A percentile compares a stretch with the other conserved stretches of the same genome.
phyloP scores from a whole-genome alignment of 1,140 invertebrate genomes.

The Tetramorium simillimum region DNA sequence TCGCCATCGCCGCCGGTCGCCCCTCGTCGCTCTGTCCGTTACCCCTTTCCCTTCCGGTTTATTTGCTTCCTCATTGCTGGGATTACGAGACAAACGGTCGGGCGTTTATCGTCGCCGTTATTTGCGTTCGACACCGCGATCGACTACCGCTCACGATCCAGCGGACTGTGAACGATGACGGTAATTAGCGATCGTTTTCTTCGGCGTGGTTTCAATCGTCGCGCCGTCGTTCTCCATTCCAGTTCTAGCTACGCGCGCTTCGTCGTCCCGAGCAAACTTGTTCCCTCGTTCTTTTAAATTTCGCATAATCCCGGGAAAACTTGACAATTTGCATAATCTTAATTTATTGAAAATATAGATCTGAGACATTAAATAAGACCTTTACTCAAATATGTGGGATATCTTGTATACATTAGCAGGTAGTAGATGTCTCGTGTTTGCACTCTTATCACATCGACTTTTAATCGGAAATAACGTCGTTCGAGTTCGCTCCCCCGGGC shows the following conservation, averaged over 20 bases:
- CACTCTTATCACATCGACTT: not conserved
- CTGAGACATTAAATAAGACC: not conserved
- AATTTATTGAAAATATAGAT: not conserved
- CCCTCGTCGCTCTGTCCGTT: not conserved
- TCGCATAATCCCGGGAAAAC: not conserved
- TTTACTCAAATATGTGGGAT: not conserved
- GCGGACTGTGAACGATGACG: conserved; percentile 27
- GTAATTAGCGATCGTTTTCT: conserved; percentile 54
- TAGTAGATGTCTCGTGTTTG: not conserved
- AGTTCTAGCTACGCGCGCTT: not conserved
- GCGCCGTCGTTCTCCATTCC: conserved; percentile 9
- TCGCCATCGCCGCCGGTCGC: not conserved
- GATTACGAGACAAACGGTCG: conserved; percentile 16
- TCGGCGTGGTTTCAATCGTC: not conserved
- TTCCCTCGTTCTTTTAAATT: not conserved
- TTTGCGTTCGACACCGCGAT: conserved; percentile 20
- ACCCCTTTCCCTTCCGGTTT: conserved; percentile 32
- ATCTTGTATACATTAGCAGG: not conserved
- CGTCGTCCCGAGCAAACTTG: not conserved
- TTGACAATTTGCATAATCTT: not conserved
- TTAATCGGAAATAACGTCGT: conserved; percentile 3
- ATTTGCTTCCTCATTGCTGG: conserved; percentile 12
- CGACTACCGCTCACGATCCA: conserved; percentile 10
- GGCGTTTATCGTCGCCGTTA: conserved; percentile 40
- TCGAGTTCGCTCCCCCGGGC: not conserved